phyloP scores from a whole-genome alignment of 2,797 vertebrate species.

The Sebastiscus albofasciatus region DNA sequence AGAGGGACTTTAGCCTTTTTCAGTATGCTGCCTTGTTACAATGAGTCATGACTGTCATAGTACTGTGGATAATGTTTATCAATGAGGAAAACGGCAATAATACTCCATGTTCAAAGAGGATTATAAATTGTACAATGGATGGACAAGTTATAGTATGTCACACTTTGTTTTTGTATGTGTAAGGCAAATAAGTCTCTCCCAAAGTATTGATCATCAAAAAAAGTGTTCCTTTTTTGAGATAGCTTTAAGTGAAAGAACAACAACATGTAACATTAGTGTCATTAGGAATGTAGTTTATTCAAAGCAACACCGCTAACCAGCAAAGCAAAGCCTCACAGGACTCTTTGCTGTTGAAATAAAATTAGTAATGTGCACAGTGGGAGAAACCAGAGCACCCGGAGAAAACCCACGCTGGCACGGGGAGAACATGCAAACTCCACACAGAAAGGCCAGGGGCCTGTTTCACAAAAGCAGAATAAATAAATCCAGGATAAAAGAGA shows the following conservation, averaged over 20 bases:
- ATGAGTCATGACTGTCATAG: conserved; percentile 34
- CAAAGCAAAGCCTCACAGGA: not conserved
- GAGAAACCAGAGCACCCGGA: not conserved
- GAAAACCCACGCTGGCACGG: not conserved
- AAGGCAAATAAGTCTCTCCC: not conserved
- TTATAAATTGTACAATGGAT: conserved; percentile 57
- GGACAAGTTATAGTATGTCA: not conserved
- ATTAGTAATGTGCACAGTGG: not conserved
- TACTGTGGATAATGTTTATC: conserved; percentile 25
- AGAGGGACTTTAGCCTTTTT: conserved; percentile 21
- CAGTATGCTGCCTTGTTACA: conserved; percentile 50
- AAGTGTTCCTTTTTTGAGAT: not conserved
- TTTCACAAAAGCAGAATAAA: too few species aligned
- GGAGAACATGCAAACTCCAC: too few species aligned
- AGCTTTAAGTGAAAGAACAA: not conserved
- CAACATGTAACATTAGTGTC: not conserved
- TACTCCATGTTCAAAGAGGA: conserved; percentile 31
- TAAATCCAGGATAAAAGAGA: too few species aligned
- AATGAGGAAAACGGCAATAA: conserved; percentile 48
- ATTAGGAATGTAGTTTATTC: not conserved
- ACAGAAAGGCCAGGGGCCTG: not conserved
- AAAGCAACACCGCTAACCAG: not conserved
- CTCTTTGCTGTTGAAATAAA: not conserved
- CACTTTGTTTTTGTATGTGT: not conserved
- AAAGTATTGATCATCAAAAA: not conserved